Evolutionary conservation across 2,888 invertebrate species (phyloP), one percentile per base, ranked within the genome.

Genomic region (Cephus runcator): DNA sequence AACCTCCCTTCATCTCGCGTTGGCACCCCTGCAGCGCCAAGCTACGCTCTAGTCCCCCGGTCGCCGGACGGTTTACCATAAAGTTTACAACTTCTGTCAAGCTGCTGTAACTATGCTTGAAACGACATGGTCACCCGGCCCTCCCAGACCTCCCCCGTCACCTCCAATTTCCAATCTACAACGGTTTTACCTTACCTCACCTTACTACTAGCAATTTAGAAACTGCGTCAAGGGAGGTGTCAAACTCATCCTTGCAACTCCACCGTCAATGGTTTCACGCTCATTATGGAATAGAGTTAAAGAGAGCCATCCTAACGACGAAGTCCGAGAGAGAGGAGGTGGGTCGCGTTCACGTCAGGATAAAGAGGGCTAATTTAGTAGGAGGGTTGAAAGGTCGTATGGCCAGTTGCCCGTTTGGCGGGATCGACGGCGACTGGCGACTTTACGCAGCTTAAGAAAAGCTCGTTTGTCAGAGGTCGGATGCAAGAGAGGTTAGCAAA

Each of bases 31-130:
- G 30, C 11, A 69, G 83, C 83, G 84, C 73, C 73, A 78, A 73
- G 56, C 56, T 56, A 56, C 23, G 56, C 56, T 56, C 86, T 86
- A 85, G 85, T 85, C 85, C 85, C 82, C 82, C 84, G 83, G 81
- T 79, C 84, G 83, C 83, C 85, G 82, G 87, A 88, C 87, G 85
- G 86, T 87, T 88, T 87, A 89, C 89, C 86, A 87, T 88, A 87
- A 89, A 90, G 90, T 89, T 90, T 87, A 84, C 86, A 87, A 88
- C 88, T 88, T 88, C 83, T 87, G 84, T 86, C 86, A 84, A 85
- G 84, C 83, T 85, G 77, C 15, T 40, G 69, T 36, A 69, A 69
- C 33, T 56, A 69, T 56, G 56, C 56, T 56, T 56, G 23, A 56
- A 56, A 56, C 56, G 56, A 56, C 56, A 56, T 56, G 56, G 56